Percentiles rank a stretch among this genome's conserved stretches.
Evolutionary conservation across 2,888 invertebrate genomes (phyloP).

Genomic region (Lasioglossum villosulum): DNA sequence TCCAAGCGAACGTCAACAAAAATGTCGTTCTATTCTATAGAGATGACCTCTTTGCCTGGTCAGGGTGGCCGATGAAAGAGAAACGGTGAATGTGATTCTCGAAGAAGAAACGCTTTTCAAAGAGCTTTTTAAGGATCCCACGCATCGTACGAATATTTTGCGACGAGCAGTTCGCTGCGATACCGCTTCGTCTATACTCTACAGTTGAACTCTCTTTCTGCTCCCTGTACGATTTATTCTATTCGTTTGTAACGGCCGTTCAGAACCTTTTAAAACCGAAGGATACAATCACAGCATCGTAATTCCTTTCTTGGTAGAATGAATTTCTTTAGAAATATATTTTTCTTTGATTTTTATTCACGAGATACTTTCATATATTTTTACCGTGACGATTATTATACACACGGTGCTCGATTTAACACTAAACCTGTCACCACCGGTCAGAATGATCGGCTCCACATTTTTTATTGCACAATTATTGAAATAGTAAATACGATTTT

Average conservation of each 20-base stretch:
- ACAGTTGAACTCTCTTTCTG: constrained; percentile 1
- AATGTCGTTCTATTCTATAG: not conserved
- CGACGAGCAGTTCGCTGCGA: not conserved
- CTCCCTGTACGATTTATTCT: not conserved
- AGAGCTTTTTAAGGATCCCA: not conserved
- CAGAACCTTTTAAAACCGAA: not conserved
- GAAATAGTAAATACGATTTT: too few species aligned
- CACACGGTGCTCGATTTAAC: not conserved
- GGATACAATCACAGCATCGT: not conserved
- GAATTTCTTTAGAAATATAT: not conserved
- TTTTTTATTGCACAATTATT: too few species aligned
- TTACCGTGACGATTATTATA: not conserved
- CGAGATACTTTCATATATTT: not conserved
- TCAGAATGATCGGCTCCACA: too few species aligned
- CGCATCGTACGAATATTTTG: not conserved
- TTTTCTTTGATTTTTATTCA: not conserved
- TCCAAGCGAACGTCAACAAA: constrained; percentile 1
- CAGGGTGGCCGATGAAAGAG: not conserved
- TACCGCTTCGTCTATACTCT: not conserved
- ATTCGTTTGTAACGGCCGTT: not conserved
- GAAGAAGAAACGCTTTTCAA: not conserved
- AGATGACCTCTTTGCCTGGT: constrained; percentile 1
- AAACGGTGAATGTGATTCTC: constrained; percentile 2
- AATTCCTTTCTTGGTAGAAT: not conserved
- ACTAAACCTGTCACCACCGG: too few species aligned